phyloP scores from a whole-genome alignment of 2,797 vertebrate genomes.

The Hemitrygon akajei region DNA sequence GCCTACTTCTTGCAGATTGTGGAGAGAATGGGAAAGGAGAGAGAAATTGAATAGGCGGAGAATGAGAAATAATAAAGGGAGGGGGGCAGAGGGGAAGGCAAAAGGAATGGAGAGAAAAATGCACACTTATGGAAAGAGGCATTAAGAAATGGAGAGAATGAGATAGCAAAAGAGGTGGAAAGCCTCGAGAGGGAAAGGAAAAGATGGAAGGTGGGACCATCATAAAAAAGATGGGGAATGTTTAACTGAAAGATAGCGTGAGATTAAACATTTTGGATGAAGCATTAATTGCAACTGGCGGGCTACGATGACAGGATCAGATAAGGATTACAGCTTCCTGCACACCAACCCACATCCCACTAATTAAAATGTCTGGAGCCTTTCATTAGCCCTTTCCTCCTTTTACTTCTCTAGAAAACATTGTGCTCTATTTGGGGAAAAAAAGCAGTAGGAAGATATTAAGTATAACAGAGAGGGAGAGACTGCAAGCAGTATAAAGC shows the following conservation, averaged over 20 bases:
- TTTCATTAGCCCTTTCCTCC: slow-evolving; percentile 2
- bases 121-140: not conserved
- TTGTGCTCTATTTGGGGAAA: not conserved
- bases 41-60: not conserved
- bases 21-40: not conserved
- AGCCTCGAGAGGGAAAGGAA: not conserved
- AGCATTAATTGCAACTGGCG: not conserved
- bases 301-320: not conserved
- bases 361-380: slow-evolving; percentile 29
- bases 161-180: no score
- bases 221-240: not conserved
- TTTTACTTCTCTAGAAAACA: not conserved
- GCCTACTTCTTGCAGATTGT: not conserved
- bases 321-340: slow-evolving; percentile 6
- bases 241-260: not conserved
- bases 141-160: not conserved
- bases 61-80: not conserved
- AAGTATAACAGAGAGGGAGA: not conserved
- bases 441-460: not conserved
- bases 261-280: not conserved
- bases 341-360: not conserved
- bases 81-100: not conserved
- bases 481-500: not conserved
- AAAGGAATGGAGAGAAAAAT: not conserved
- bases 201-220: not conserved